Conservation (phyloP, 1,140 invertebrate genomes). For the Sipha flava region DNA sequence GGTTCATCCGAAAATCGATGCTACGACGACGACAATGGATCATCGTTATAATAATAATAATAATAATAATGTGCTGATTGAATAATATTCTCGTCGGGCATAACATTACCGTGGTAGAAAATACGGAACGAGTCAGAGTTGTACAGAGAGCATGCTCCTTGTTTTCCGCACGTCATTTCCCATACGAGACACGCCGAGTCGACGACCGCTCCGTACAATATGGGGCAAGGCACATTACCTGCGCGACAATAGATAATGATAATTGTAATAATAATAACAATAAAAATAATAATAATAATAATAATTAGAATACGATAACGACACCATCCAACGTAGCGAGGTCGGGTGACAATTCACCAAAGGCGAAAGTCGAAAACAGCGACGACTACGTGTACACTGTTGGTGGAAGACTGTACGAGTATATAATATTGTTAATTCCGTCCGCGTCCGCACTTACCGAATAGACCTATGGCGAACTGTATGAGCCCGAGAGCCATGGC, state of each 20-base stretch:
- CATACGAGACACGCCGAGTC: constrained; percentile 85
- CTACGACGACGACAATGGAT: too few species aligned
- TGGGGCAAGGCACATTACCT: constrained; percentile 84
- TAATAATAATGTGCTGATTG: too few species aligned
- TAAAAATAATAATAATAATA: neutral
- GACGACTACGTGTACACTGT: too few species aligned
- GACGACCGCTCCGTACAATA: constrained; percentile 83
- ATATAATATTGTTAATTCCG: neutral
- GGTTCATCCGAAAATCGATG: too few species aligned
- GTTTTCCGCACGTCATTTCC: constrained; percentile 68
- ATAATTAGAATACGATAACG: neutral
- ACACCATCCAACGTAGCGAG: too few species aligned
- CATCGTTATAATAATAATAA: too few species aligned
- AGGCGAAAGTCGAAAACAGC: too few species aligned
- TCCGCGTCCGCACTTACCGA: constrained; percentile 54
- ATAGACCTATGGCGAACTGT: constrained; percentile 84
- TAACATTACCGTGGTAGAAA: constrained; percentile 67
- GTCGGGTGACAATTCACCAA: too few species aligned
- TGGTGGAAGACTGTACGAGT: too few species aligned
- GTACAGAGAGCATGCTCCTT: constrained; percentile 75
- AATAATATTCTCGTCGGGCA: too few species aligned
- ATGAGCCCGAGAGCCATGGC: constrained; percentile 89
- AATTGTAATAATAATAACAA: neutral
- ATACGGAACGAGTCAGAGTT: constrained; percentile 72
- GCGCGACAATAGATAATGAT: constrained; percentile 35